Evolutionary conservation across 2,888 invertebrate species (phyloP).

Genomic region (Chymomyza caudatula): DNA sequence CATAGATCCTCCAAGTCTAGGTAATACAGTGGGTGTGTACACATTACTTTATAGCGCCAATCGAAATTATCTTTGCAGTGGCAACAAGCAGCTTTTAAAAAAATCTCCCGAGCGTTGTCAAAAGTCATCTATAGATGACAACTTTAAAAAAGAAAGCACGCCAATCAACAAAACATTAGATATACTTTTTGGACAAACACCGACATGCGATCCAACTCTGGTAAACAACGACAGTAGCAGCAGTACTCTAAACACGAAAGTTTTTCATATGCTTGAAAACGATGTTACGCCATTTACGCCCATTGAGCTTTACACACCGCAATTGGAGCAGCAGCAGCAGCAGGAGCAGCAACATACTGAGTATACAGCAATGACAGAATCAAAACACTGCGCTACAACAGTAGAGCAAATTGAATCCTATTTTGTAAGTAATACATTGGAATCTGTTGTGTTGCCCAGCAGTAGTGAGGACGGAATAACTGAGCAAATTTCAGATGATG

Average conservation of each 20-base stretch:
- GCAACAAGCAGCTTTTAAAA: not conserved
- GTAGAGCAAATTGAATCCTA: constrained; percentile 1
- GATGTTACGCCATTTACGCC: constrained; percentile 11
- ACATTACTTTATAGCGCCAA: not conserved
- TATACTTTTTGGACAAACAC: constrained; percentile 10
- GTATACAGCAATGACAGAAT: no score
- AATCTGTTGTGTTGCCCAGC: not conserved
- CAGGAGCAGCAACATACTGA: no score
- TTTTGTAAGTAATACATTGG: constrained; percentile 14
- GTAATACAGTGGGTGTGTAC: not conserved
- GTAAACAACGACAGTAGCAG: not conserved
- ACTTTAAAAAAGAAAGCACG: not conserved
- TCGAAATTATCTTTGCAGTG: not conserved
- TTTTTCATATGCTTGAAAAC: not conserved
- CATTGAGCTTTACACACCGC: not conserved
- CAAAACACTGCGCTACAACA: not conserved
- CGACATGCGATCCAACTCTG: not conserved
- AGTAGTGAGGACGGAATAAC: not conserved
- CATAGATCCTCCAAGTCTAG: not conserved
- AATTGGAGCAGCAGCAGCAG: not conserved
- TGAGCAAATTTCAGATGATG: constrained; percentile 5
- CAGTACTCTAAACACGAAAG: not conserved
- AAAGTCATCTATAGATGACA: constrained; percentile 2
- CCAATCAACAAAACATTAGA: not conserved
- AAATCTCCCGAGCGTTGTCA: constrained; percentile 4